Conservation (phyloP, 2,113 vertebrate species). For the Ptilonorhynchus violaceus region DNA sequence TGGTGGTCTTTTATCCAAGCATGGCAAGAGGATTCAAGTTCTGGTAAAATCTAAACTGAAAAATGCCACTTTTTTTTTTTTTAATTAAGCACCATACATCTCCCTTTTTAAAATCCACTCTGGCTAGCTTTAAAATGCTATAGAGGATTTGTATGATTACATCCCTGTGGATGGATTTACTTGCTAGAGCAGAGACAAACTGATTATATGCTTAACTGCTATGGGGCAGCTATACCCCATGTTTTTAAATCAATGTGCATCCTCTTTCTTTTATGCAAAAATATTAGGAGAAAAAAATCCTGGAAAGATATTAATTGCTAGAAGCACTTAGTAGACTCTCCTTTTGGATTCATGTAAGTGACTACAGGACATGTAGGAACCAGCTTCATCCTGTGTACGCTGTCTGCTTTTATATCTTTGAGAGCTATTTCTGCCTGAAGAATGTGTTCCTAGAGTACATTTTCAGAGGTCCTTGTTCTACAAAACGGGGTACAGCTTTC, state of each 20-base stretch:
- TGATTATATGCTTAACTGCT: neutral
- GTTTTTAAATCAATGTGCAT: neutral
- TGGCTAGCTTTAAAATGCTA: neutral
- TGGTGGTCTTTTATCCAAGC: neutral
- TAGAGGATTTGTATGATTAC: neutral
- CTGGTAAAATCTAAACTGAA: neutral
- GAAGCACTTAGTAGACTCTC: neutral
- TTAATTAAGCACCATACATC: neutral
- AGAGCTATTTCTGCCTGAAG: neutral
- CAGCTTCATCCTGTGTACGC: neutral
- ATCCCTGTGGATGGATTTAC: neutral
- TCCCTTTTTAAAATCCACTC: neutral
- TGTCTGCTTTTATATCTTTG: neutral
- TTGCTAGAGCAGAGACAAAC: neutral
- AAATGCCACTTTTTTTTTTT: neutral
- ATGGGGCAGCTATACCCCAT: neutral
- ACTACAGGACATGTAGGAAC: neutral
- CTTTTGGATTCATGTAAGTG: neutral
- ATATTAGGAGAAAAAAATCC: neutral
- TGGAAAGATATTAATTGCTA: neutral
- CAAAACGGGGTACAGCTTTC: neutral
- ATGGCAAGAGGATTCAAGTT: neutral
- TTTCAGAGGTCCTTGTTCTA: neutral
- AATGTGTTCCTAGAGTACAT: neutral
- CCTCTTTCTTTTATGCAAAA: neutral